Base-by-base conservation (phyloP, 2,113 vertebrate species). In the Perognathus longimembris region DNA sequence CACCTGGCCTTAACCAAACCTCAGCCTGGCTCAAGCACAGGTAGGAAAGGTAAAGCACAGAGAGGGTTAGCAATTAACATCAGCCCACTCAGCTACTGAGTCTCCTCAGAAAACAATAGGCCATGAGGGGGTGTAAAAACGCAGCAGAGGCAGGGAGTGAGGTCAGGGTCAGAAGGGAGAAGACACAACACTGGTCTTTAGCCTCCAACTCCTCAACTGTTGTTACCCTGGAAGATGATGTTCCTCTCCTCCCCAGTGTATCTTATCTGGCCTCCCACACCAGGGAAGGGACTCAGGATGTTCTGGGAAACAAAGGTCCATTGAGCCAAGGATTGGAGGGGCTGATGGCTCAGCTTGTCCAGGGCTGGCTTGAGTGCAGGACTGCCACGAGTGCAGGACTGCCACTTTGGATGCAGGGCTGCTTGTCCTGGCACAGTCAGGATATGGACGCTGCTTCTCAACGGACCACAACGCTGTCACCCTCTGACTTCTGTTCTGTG, bases 401-500 rank as follows among this genome's bases (percentile, higher is more conserved):
- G 78, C 79, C 36, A 14, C 30, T 64, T 36, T 7, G 1, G 66
- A 14, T 24, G 36, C 28, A 30, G 59, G 14, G 38, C 32, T 2
- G 61, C 7, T 15, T 28, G 50, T 8, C 40, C 6, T 50, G 74
- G 32, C 75, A 42, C 9, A 26, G 17, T 28, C 9, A 2, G 2
- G 14, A 18, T 30, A 36, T 14, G 1, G 34, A 57, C 34, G 45
- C 59, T 67, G 75, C 66, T 40, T 32, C 17, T 15, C 2, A 4
- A 28, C 0, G 0, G 7, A 36, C 4, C 26, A 7, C 36, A 32
- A 12, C 42, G 70, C 32, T 50, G 83, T 50, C 63, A 69, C 21
- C 7, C 20, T n/a, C 6, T 0, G 2, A 5, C 7, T 28, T 17
- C 21, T 4, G 8, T 30, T 11, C 67, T 22, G 61, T 2, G 20